A percentile compares a stretch with the other conserved stretches of the same genome.
Evolutionary conservation across 2,113 vertebrate genomes (phyloP).

Genomic region (Ptychochromis oligacanthus): DNA sequence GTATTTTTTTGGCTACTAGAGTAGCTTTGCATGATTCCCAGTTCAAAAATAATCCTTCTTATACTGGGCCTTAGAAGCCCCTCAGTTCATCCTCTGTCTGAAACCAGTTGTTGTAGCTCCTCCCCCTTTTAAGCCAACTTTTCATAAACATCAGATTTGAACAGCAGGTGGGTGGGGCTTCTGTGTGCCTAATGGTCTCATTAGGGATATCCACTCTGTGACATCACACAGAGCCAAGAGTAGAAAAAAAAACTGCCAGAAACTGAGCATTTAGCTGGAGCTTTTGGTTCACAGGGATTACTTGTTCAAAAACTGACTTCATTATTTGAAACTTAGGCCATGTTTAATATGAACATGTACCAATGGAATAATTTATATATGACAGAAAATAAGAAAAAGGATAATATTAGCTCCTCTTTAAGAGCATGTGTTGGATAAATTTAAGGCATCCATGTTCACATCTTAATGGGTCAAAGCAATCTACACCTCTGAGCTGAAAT

Average conservation of each 20-base stretch:
- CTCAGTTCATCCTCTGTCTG: background rate
- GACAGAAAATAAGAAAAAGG: background rate
- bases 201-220: background rate
- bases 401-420: background rate
- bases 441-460: background rate
- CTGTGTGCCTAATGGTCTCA: background rate
- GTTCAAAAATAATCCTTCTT: background rate
- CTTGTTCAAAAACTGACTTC: background rate
- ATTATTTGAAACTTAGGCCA: background rate
- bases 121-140: background rate
- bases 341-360: background rate
- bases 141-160: background rate
- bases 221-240: background rate
- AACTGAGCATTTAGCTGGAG: background rate
- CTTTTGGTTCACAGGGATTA: background rate
- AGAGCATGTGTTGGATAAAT: background rate
- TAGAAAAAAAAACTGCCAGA: background rate
- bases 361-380: too few species aligned
- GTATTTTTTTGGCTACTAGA: background rate
- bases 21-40: background rate
- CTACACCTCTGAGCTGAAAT: background rate
- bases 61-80: background rate
- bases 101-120: background rate
- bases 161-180: background rate
- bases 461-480: background rate